Percentiles rank a stretch among this genome's conserved stretches.
Evolutionary conservation across 1,140 invertebrate genomes (phyloP).

Genomic region (Drosophila subobscura): DNA sequence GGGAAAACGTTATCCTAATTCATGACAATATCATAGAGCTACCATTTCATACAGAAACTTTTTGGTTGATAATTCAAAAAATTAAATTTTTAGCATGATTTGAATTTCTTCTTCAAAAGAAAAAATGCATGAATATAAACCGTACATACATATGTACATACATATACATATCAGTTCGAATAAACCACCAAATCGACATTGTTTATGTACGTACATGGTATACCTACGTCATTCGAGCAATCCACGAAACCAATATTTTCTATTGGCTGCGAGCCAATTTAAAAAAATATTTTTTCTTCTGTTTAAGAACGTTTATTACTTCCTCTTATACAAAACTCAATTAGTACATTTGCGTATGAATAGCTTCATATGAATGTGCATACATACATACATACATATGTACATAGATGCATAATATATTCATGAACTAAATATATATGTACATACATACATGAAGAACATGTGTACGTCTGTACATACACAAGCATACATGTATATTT

Average conservation of each 20-base stretch:
- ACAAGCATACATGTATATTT: slow-evolving; percentile 9
- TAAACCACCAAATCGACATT: slow-evolving; percentile 20
- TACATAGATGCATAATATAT: neutral
- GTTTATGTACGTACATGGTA: slow-evolving; percentile 34
- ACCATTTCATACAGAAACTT: too few species aligned
- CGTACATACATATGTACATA: too few species aligned
- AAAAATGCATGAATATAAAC: too few species aligned
- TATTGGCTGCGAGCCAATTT: slow-evolving; percentile 50
- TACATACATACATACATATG: slow-evolving; percentile 10
- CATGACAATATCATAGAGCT: too few species aligned
- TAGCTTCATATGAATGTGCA: slow-evolving; percentile 12
- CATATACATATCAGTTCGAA: too few species aligned
- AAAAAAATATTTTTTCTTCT: slow-evolving; percentile 55
- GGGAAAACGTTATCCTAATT: too few species aligned
- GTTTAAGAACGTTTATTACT: slow-evolving; percentile 62
- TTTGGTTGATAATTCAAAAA: too few species aligned
- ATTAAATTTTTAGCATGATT: too few species aligned
- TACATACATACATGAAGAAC: slow-evolving; percentile 8
- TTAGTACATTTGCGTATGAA: slow-evolving; percentile 56
- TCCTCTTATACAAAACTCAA: slow-evolving; percentile 60
- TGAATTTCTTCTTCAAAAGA: too few species aligned
- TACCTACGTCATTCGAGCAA: slow-evolving; percentile 58
- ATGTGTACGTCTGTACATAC: slow-evolving; percentile 11
- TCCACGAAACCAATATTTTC: slow-evolving; percentile 62
- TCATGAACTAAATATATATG: neutral